Conservation (phyloP, 1,140 invertebrate species). For the Homarus americanus region DNA sequence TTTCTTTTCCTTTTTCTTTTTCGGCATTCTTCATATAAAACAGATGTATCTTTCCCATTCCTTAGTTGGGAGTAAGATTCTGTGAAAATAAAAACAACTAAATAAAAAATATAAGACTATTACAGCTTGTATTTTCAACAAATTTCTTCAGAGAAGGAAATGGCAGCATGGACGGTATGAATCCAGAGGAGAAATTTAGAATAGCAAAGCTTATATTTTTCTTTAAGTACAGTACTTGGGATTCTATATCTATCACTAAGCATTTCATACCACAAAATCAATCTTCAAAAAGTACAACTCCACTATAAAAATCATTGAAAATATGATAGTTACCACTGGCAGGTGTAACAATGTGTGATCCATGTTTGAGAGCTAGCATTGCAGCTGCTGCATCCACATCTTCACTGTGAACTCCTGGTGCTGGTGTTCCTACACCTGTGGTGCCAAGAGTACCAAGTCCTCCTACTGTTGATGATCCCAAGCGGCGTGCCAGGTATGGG, state of each 20-base stretch:
- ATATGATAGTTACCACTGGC: slow-evolving; percentile 79
- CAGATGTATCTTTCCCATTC: slow-evolving; percentile 64
- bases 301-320: too few relatives aligned
- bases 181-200: too few relatives aligned
- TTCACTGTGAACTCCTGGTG: slow-evolving; percentile 76
- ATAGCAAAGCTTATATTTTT: too few relatives aligned
- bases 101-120: too few relatives aligned
- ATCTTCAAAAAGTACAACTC: too few relatives aligned
- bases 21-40: slow-evolving; percentile 62
- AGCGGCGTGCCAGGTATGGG: slow-evolving; percentile 86
- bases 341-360: slow-evolving; percentile 80
- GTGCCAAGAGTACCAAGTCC: slow-evolving; percentile 74
- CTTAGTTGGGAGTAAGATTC: slow-evolving; percentile 64
- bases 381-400: slow-evolving; percentile 90
- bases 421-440: slow-evolving; percentile 60
- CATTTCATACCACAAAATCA: too few relatives aligned
- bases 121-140: too few relatives aligned
- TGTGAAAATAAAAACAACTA: slow-evolving; percentile 21
- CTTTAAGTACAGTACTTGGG: too few relatives aligned
- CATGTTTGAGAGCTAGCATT: slow-evolving; percentile 89
- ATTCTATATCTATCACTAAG: too few relatives aligned
- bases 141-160: too few relatives aligned
- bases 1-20: slow-evolving; percentile 69
- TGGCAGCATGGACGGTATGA: too few relatives aligned
- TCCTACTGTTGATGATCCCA: slow-evolving; percentile 80